phyloP scores from a whole-genome alignment of 2,797 vertebrate genomes.

The Crenuchus spilurus region DNA sequence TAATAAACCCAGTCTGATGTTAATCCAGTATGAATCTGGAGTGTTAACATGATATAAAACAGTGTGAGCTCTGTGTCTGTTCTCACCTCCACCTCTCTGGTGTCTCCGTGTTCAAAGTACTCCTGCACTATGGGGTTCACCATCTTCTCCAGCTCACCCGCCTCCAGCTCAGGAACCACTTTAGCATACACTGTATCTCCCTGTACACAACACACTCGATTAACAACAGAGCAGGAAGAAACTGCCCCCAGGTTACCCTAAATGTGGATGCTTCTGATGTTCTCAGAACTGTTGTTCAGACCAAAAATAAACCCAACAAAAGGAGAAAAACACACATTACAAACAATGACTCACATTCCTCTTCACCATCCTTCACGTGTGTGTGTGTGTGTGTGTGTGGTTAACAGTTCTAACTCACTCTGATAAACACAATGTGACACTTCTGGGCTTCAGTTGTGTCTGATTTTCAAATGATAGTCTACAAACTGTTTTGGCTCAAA shows the following conservation, averaged over 20 bases:
- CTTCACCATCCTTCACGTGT: slow-evolving; percentile 33
- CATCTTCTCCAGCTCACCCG: slow-evolving; percentile 82
- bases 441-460: no score
- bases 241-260: no score
- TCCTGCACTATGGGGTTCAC: slow-evolving; percentile 89
- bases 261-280: no score
- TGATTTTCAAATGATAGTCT: no score
- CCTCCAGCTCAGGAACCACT: slow-evolving; percentile 85
- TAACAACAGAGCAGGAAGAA: background rate
- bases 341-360: slow-evolving; percentile 56
- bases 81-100: slow-evolving; percentile 84
- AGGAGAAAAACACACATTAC: slow-evolving; percentile 4
- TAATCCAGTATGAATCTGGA: no score
- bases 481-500: no score
- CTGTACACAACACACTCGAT: slow-evolving; percentile 61
- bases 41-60: no score
- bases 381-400: background rate
- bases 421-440: no score
- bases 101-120: slow-evolving; percentile 90
- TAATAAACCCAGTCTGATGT: no score
- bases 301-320: background rate
- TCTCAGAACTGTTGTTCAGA: slow-evolving; percentile 35
- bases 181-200: slow-evolving; percentile 86
- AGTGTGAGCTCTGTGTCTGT: no score
- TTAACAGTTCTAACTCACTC: background rate